Evolutionary conservation across 2,797 vertebrate species (phyloP).

Genomic region (Tapera naevia): DNA sequence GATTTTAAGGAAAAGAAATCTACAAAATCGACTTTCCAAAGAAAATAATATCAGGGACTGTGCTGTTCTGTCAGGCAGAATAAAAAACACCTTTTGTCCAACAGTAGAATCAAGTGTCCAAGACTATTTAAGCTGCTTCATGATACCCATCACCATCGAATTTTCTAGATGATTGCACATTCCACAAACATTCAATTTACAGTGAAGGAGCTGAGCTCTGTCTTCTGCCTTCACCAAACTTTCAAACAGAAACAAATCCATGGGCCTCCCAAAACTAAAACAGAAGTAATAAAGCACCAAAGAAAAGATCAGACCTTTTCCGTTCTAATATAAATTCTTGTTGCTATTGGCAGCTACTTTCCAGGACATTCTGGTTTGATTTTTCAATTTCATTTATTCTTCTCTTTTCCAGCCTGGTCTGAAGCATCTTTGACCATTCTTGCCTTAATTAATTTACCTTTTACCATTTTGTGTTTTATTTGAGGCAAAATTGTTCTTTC

Average conservation of each 20-base stretch:
- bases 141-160: background rate
- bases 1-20: background rate
- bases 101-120: background rate
- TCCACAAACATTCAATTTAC: slow-evolving; percentile 20
- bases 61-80: background rate
- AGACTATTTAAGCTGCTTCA: background rate
- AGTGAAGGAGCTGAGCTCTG: slow-evolving; percentile 21
- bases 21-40: background rate
- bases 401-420: background rate
- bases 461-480: background rate
- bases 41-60: background rate
- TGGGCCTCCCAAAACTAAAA: slow-evolving; percentile 20
- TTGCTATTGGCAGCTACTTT: slow-evolving; percentile 2
- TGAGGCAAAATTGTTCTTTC: background rate
- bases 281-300: slow-evolving; percentile 36
- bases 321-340: slow-evolving; percentile 24
- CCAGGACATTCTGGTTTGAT: slow-evolving; percentile 6
- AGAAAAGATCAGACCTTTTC: slow-evolving; percentile 22
- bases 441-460: background rate
- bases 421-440: background rate
- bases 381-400: slow-evolving; percentile 14
- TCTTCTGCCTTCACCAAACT: slow-evolving; percentile 25
- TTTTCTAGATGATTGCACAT: background rate
- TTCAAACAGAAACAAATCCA: slow-evolving; percentile 40
- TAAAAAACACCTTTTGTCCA: background rate